phyloP scores from a whole-genome alignment of 2,797 vertebrate species.

The Botia almorhae region DNA sequence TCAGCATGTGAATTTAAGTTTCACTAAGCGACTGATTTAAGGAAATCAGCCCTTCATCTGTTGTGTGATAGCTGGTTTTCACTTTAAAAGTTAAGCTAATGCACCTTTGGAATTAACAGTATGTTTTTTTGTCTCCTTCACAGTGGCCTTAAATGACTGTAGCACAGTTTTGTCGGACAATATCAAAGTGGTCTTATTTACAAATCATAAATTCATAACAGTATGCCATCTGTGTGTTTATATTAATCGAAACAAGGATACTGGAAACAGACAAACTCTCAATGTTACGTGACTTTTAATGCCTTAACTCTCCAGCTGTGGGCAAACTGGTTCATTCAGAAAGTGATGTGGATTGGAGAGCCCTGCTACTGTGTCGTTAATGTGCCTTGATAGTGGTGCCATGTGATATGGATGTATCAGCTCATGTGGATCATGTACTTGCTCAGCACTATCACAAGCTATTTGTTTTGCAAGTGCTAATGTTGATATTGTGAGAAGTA shows the following conservation, averaged over 20 bases:
- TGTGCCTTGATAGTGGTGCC: slow-evolving; percentile 46
- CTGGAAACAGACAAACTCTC: slow-evolving; percentile 34
- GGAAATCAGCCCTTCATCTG: slow-evolving; percentile 27
- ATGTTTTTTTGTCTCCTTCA: slow-evolving; percentile 43
- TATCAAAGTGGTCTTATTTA: slow-evolving; percentile 36
- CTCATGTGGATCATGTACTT: slow-evolving; percentile 19
- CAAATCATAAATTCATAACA: slow-evolving; percentile 38
- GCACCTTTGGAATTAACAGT: slow-evolving; percentile 24
- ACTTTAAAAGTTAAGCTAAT: slow-evolving; percentile 25
- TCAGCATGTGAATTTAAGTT: slow-evolving; percentile 31
- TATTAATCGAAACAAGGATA: slow-evolving; percentile 49
- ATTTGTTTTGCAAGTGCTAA: slow-evolving; percentile 35
- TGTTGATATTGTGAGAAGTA: slow-evolving; percentile 51
- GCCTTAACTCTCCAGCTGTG: slow-evolving; percentile 45
- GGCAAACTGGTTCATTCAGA: slow-evolving; percentile 35
- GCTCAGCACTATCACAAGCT: slow-evolving; percentile 39
- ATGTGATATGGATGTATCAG: slow-evolving; percentile 44
- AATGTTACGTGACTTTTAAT: slow-evolving; percentile 14
- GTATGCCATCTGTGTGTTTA: slow-evolving; percentile 41
- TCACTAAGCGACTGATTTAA: slow-evolving; percentile 41
- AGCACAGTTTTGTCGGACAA: slow-evolving; percentile 23
- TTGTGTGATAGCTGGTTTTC: slow-evolving; percentile 26
- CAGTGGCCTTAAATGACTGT: slow-evolving; percentile 39
- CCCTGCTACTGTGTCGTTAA: slow-evolving; percentile 21
- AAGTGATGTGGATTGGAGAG: slow-evolving; percentile 26